Conservation (phyloP, 2,797 vertebrate species). For the Chiroxiphia lanceolata region DNA sequence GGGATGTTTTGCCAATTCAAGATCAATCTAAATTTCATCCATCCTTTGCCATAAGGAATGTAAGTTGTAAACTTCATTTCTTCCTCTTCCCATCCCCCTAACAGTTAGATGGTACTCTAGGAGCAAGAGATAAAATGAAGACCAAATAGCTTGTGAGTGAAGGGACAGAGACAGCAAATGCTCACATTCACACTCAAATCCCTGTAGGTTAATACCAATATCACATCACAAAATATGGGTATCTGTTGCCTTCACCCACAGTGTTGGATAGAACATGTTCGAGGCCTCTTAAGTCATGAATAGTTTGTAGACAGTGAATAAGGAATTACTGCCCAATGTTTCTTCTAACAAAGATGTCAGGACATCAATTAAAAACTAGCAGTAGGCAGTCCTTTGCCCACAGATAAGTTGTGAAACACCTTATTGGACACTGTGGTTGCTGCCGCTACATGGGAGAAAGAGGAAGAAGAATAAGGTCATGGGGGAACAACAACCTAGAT, state of each 20-base stretch:
- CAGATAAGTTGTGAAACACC: background rate
- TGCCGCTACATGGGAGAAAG: background rate
- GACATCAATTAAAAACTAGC: background rate
- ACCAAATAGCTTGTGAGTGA: background rate
- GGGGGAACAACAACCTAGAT: background rate
- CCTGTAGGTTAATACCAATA: background rate
- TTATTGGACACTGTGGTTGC: background rate
- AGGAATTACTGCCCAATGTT: background rate
- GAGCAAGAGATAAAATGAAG: background rate
- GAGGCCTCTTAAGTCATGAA: background rate
- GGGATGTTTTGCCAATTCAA: background rate
- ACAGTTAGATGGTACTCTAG: background rate
- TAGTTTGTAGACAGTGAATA: background rate
- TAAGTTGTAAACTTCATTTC: background rate
- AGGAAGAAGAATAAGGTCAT: background rate
- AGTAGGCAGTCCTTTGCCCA: background rate
- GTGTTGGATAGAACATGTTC: background rate
- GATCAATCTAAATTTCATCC: background rate
- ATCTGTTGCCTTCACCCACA: background rate
- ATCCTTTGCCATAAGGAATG: background rate
- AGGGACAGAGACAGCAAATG: background rate
- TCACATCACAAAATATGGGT: fast-evolving
- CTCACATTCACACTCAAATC: background rate
- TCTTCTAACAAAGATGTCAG: background rate
- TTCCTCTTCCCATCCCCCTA: background rate